Evolutionary conservation across 2,797 vertebrate species (phyloP).

Genomic region (Micropoecilia bifurca): DNA sequence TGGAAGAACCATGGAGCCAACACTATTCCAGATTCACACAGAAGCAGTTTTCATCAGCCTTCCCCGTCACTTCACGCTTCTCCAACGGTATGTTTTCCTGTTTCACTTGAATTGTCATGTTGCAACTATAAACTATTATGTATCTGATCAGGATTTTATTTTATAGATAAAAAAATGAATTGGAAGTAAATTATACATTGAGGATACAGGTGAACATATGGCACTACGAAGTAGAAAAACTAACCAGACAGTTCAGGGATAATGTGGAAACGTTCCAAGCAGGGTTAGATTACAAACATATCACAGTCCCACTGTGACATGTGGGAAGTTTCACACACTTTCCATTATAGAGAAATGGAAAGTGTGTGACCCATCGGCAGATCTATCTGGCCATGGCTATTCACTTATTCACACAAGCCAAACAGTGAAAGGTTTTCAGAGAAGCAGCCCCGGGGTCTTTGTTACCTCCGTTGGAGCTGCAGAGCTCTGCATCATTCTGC

Average conservation of each 20-base stretch:
- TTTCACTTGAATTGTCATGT: neutral
- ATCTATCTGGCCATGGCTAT: neutral
- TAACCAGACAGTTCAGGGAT: neutral
- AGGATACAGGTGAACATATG: neutral
- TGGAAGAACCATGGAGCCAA: constrained; percentile 79
- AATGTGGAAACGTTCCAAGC: neutral
- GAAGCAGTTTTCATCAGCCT: constrained; percentile 51
- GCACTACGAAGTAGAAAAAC: neutral
- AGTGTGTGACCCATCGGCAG: neutral
- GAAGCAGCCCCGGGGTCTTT: neutral
- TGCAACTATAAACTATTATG: neutral
- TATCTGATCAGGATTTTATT: neutral
- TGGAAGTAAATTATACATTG: neutral
- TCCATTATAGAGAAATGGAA: neutral
- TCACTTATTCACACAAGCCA: neutral
- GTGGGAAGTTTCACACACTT: too few species aligned
- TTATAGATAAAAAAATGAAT: neutral
- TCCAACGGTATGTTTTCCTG: constrained; percentile 66
- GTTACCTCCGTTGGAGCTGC: neutral
- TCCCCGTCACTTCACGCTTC: constrained; percentile 46
- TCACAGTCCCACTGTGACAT: neutral
- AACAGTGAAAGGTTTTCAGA: neutral
- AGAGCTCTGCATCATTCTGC: neutral
- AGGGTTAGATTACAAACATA: neutral
- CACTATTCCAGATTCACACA: constrained; percentile 82